phyloP scores from a whole-genome alignment of 2,797 vertebrate species.

The Rhinichthys osculus region DNA sequence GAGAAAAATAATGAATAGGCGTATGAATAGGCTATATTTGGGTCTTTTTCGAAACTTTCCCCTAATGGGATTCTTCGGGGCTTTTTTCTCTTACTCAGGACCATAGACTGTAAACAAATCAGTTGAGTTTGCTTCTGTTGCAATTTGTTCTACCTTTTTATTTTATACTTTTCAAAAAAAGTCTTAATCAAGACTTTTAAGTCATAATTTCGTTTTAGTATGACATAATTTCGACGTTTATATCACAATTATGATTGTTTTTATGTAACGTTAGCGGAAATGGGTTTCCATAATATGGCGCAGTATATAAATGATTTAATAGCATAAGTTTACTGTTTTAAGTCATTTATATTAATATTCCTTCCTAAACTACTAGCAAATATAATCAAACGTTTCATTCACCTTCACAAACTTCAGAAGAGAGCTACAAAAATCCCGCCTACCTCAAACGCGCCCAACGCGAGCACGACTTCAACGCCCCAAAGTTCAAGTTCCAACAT shows the following conservation, averaged over 20 bases:
- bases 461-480: background rate
- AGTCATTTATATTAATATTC: background rate
- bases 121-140: too few relatives aligned
- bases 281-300: background rate
- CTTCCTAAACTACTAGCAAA: background rate
- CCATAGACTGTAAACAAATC: too few relatives aligned
- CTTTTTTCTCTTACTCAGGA: too few relatives aligned
- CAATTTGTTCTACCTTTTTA: too few relatives aligned
- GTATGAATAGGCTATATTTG: too few relatives aligned
- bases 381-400: background rate
- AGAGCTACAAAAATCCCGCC: constrained; percentile 24
- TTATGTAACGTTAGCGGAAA: background rate
- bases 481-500: background rate
- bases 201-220: too few relatives aligned
- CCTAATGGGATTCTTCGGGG: too few relatives aligned
- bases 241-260: background rate
- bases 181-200: too few relatives aligned
- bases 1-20: too few relatives aligned
- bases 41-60: too few relatives aligned
- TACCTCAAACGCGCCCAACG: background rate
- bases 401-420: background rate
- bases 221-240: background rate
- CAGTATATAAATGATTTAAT: background rate
- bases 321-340: background rate
- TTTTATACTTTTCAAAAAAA: background rate